phyloP scores from a whole-genome alignment of 1,140 invertebrate species.

The Lethrus apterus region DNA sequence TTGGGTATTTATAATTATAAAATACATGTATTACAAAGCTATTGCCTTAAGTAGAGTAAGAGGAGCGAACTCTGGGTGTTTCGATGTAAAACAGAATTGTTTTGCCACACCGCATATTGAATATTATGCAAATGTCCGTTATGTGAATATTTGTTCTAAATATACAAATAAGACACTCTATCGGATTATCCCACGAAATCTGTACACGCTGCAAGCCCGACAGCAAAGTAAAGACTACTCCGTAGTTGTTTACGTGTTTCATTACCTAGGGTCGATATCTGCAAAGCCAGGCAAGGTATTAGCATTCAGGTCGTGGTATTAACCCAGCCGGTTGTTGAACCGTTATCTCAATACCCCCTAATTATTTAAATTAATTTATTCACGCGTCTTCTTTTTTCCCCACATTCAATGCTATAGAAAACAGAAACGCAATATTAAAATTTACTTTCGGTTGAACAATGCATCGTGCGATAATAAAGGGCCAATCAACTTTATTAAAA shows the following conservation, averaged over 20 bases:
- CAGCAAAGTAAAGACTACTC: constrained; percentile 6
- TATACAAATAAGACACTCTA: not conserved
- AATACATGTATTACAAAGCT: too few relatives aligned
- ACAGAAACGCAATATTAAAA: too few relatives aligned
- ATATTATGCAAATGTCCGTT: not conserved
- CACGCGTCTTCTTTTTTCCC: constrained; percentile 1
- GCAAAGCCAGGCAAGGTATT: constrained; percentile 18
- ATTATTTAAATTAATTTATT: constrained; percentile 25
- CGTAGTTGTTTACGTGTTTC: constrained; percentile 22
- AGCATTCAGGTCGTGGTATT: constrained; percentile 22
- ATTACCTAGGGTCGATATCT: constrained; percentile 21
- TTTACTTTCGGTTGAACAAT: too few relatives aligned
- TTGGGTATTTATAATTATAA: too few relatives aligned
- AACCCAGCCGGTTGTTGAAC: constrained; percentile 17
- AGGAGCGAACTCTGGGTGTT: too few relatives aligned
- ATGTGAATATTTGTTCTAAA: not conserved
- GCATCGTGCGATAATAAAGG: too few relatives aligned
- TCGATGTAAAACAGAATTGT: too few relatives aligned
- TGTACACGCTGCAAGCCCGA: not conserved
- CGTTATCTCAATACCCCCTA: constrained; percentile 21
- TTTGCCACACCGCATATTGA: not conserved
- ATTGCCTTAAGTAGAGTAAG: too few relatives aligned
- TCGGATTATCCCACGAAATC: not conserved
- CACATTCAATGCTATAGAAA: too few relatives aligned
- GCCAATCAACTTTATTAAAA: too few relatives aligned